Evolutionary conservation across 2,113 vertebrate species (phyloP).

Genomic region (Ahaetulla prasina): DNA sequence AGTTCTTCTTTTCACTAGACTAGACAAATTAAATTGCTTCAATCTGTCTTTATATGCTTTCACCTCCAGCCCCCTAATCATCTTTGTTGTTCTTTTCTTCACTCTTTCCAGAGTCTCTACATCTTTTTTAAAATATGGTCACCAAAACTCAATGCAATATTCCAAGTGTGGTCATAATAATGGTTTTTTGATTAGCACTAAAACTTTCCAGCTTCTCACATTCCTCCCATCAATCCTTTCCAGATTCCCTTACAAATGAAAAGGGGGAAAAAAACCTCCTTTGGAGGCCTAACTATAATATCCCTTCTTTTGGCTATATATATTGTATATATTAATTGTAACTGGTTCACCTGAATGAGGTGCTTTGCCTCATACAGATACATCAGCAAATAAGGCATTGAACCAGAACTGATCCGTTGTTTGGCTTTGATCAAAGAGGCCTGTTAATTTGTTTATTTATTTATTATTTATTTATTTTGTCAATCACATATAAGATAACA

Average conservation of each 20-base stretch:
- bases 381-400: neutral
- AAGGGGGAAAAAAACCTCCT: neutral
- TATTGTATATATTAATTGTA: neutral
- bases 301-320: neutral
- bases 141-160: neutral
- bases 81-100: neutral
- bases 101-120: neutral
- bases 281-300: neutral
- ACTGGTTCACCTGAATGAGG: neutral
- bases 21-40: neutral
- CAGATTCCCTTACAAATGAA: neutral
- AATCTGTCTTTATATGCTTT: neutral
- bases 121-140: neutral
- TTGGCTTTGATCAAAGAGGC: neutral
- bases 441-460: too few species aligned
- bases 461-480: too few species aligned
- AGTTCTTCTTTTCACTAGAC: neutral
- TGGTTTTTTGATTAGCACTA: neutral
- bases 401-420: neutral
- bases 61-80: neutral
- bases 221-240: neutral
- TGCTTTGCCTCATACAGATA: neutral
- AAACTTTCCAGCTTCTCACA: neutral
- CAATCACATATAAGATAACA: too few species aligned
- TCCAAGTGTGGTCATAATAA: neutral